Base-by-base conservation (phyloP, 2,888 invertebrate species). In the Blomia tropicalis region DNA sequence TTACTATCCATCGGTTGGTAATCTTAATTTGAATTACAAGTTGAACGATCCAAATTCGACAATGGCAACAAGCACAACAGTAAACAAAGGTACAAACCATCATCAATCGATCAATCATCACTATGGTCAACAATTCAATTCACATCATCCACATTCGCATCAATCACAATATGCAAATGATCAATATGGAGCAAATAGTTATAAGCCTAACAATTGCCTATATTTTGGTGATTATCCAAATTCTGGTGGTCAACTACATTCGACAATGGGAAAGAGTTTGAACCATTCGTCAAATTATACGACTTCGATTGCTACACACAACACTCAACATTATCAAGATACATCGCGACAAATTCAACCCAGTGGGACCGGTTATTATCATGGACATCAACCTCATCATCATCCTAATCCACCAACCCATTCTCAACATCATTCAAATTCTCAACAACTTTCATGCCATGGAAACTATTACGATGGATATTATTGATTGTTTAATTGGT, bases 71-170 rank as follows among this genome's bases (percentile, higher is more conserved):
- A n/a, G n/a, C n/a, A n/a, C n/a, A n/a, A n/a, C n/a, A n/a, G 36
- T 36, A 36, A 36, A 36, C 17, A n/a, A n/a, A n/a, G n/a, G n/a
- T n/a, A n/a, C n/a, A n/a, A 41, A 41, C 41, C 41, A 41, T 41
- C 23, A 22, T n/a, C 11, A 11, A n/a, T 27, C 22, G 5, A 47
- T 7, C n/a, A 7, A 47, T 11, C 11, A 14, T 7, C 7, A 27
- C 51, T 47, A 47, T 27, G 51, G 51, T 27, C 51, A 47, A n/a
- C n/a, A 41, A 17, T n/a, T n/a, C n/a, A n/a, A n/a, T n/a, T n/a
- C n/a, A n/a, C n/a, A n/a, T n/a, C n/a, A n/a, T n/a, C n/a, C n/a
- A n/a, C n/a, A n/a, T n/a, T n/a, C n/a, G n/a, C 14, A 22, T 22
- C 51, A 22, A 22, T 11, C 7, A 7, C 7, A 47, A n/a, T 47